Evolutionary conservation across 1,140 invertebrate genomes (phyloP), one percentile per base, ranked within the genome.

Genomic region (Eupristina koningsbergeri): DNA sequence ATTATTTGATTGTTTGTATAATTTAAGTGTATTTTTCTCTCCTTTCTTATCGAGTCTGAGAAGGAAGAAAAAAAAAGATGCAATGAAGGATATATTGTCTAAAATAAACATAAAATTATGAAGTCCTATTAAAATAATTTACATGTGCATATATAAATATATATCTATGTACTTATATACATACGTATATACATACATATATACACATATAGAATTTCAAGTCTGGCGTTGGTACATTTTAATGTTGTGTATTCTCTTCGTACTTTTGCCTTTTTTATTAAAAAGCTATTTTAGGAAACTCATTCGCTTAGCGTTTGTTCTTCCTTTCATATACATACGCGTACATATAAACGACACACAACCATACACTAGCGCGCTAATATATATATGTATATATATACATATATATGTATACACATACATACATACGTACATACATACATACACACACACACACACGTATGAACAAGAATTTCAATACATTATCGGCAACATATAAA

Each of bases 381-480:
- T 45, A 45, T 11, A 45, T 45, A 45, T n/a, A n/a, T n/a, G n/a
- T n/a, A n/a, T 26, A 69, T 22, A 69, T 19, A 36, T n/a, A 69
- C 34, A 19, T n/a, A 39, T 17, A 17, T 45, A 45, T 45, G 11
- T 45, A 45, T 45, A 45, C 41, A 45, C 41, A 11, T 45, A 45
- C 41, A 11, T 7, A 11, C 41, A 7, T 45, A 45, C 41, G 11
- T 11, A 45, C 41, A 45, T 13, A 31, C 9, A 74, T 50, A 50
- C n/a, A 50, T 50, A 74, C 13, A 74, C 36, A 73, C 11, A 17
- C 45, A 73, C 45, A 45, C 45, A 73, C 45, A 73, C 26, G 50
- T 84, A 79, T 79, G 80, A 84, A 73, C 50, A 69, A 61, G 76
- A 73, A 73, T 80, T 83, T 84, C 76, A 76, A 67, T 69, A 76